These are phyloP conservation scores for Sebastes matsubarae DNA, from an alignment of 2,797 vertebrate genomes.

Conservation along the genomic window DNA sequence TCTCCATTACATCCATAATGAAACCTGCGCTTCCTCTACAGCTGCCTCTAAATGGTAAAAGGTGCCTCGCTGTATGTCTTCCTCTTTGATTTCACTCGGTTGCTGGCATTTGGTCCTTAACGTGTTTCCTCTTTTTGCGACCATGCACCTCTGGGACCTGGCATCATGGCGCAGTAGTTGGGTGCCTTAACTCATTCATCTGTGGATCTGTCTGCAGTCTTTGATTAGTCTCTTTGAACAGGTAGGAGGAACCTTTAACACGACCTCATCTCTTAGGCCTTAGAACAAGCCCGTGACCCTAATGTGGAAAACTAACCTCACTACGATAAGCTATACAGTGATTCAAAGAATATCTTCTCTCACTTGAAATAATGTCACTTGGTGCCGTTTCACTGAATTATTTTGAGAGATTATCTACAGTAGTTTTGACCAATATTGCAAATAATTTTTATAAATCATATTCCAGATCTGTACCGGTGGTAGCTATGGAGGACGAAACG, in stretches of 20 bases:
- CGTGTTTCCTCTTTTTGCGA: conserved; percentile 62
- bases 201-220: conserved; percentile 60
- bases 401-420: neutral
- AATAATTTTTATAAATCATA: neutral
- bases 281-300: conserved; percentile 49
- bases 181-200: conserved; percentile 44
- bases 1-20: conserved; percentile 82
- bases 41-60: conserved; percentile 81
- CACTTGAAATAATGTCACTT: conserved; percentile 28
- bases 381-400: neutral
- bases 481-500: neutral
- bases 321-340: neutral
- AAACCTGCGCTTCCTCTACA: conserved; percentile 76
- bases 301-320: conserved; percentile 46
- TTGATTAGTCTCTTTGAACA: conserved; percentile 74
- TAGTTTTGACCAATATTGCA: neutral
- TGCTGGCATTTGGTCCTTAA: conserved; percentile 83
- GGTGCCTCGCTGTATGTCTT: conserved; percentile 63
- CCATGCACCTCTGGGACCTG: conserved; percentile 61
- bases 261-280: conserved; percentile 31
- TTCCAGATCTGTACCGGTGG: neutral
- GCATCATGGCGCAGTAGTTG: conserved; percentile 47
- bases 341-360: conserved; percentile 32
- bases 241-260: conserved; percentile 56
- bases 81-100: conserved; percentile 78